Evolutionary conservation across 2,888 invertebrate genomes (phyloP).

Genomic region (Sarcophaga caerulescens): DNA sequence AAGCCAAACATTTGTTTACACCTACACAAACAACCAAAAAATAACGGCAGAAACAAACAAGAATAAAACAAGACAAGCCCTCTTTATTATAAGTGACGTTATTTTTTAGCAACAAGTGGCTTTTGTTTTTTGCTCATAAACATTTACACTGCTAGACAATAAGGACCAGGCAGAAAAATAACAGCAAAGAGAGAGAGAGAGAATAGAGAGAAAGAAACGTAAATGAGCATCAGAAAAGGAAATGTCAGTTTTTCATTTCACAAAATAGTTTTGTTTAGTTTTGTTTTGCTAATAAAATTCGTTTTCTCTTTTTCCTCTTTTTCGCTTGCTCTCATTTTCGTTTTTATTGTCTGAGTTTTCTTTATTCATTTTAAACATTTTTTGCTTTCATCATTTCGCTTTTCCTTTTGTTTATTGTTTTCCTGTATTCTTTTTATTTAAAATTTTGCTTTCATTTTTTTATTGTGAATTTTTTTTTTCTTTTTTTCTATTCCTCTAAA

Average conservation of each 20-base stretch:
- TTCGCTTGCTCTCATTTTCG: slow-evolving; percentile 12
- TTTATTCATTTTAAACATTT: neutral
- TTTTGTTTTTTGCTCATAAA: neutral
- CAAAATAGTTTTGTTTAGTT: slow-evolving; percentile 40
- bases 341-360: slow-evolving; percentile 1
- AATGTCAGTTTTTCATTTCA: slow-evolving; percentile 23
- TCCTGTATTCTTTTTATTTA: neutral
- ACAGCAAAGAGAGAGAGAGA: neutral
- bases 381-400: neutral
- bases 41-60: slow-evolving; percentile 7
- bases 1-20: slow-evolving; percentile 56
- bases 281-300: slow-evolving; percentile 55
- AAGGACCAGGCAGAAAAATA: neutral
- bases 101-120: slow-evolving; percentile 58
- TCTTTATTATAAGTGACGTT: slow-evolving; percentile 26
- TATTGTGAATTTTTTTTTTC: neutral
- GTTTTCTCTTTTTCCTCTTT: slow-evolving; percentile 28
- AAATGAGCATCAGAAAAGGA: neutral
- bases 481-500: too few relatives aligned
- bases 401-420: slow-evolving; percentile 7
- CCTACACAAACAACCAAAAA: slow-evolving; percentile 33
- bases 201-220: too few relatives aligned
- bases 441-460: neutral
- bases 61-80: slow-evolving; percentile 52
- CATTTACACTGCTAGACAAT: neutral